Conservation (phyloP, 2,888 invertebrate species). For the Phortica okadai region DNA sequence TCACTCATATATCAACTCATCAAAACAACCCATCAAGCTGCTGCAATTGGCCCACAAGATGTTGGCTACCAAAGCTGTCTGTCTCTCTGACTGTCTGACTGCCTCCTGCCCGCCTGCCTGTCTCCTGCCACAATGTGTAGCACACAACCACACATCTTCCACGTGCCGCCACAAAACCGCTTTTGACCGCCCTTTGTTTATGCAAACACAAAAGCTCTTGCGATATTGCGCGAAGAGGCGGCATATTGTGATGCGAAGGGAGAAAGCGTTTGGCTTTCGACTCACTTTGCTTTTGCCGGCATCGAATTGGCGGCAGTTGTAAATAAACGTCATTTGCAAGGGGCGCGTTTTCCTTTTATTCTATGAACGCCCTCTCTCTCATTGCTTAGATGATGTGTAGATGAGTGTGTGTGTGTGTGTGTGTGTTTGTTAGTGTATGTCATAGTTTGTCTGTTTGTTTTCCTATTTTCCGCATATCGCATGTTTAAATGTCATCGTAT, state of each 20-base stretch:
- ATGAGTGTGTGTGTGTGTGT: background rate
- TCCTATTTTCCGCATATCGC: background rate
- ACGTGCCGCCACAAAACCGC: background rate
- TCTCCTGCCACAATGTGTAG: background rate
- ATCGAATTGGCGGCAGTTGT: constrained; percentile 8
- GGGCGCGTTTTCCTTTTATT: background rate
- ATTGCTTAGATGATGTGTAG: background rate
- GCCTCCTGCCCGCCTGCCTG: background rate
- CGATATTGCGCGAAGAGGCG: background rate
- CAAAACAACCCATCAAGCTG: background rate
- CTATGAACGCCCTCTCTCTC: background rate
- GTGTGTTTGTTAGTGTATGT: background rate
- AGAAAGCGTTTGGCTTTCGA: background rate
- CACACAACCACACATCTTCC: background rate
- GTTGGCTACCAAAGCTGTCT: constrained; percentile 14
- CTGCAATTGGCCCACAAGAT: constrained; percentile 6
- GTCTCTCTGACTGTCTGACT: constrained; percentile 16
- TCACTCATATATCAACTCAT: constrained; percentile 9
- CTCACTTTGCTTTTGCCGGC: background rate
- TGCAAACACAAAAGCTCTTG: background rate
- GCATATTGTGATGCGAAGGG: background rate
- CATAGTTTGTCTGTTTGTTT: constrained; percentile 2
- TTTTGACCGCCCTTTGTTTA: background rate
- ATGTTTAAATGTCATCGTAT: constrained; percentile 17
- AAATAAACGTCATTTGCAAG: constrained; percentile 28